phyloP scores from a whole-genome alignment of 2,113 vertebrate genomes.

The Gobiocypris rarus region DNA sequence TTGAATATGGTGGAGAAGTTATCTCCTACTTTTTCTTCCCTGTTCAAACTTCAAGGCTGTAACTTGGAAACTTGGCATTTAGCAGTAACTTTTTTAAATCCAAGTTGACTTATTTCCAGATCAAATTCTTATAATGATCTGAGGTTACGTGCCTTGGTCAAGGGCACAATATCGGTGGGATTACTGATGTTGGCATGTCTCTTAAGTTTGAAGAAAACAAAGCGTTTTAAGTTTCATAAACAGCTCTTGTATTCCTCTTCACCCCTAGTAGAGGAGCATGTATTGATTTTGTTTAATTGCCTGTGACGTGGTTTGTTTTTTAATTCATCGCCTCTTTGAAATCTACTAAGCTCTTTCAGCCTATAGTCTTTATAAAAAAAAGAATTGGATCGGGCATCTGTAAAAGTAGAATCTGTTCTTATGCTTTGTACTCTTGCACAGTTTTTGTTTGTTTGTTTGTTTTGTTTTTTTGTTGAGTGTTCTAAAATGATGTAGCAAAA shows the following conservation, averaged over 20 bases:
- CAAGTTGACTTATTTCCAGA: background rate
- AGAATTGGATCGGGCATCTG: background rate
- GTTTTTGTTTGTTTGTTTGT: too few species aligned
- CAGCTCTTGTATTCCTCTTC: background rate
- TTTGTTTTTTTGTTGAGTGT: background rate
- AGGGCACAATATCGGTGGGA: slow-evolving; percentile 1
- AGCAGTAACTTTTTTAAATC: background rate
- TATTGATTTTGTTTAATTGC: slow-evolving; percentile 35
- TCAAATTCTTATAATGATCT: background rate
- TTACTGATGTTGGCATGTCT: background rate
- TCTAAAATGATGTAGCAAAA: background rate
- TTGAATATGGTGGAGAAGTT: slow-evolving; percentile 15
- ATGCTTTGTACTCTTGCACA: background rate
- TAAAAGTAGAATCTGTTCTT: background rate
- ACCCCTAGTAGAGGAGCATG: slow-evolving; percentile 9
- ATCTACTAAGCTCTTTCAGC: slow-evolving; percentile 1
- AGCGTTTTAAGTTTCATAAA: background rate
- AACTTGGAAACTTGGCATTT: background rate
- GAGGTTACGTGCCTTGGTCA: background rate
- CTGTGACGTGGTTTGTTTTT: slow-evolving; percentile 10
- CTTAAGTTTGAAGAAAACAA: background rate
- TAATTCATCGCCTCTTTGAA: slow-evolving; percentile 25
- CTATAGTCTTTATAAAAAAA: background rate
- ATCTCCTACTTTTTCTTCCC: background rate
- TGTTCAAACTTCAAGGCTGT: background rate